Evolutionary conservation across 2,113 vertebrate species (phyloP).

Genomic region (Baryphthengus martii): DNA sequence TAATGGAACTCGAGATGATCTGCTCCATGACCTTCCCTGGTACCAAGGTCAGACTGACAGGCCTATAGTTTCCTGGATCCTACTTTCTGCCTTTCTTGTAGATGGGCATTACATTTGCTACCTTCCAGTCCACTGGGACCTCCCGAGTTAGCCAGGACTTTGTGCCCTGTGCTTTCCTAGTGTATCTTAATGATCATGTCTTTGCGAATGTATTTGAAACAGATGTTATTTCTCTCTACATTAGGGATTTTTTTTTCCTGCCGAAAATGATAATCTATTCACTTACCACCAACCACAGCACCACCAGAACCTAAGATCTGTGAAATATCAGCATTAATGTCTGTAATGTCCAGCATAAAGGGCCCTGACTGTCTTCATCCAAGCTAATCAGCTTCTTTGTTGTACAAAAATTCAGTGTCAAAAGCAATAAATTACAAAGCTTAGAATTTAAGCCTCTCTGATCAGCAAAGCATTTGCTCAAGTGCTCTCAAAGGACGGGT

Average conservation of each 20-base stretch:
- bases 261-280: neutral
- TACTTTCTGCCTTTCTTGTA: no score
- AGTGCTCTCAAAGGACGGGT: neutral
- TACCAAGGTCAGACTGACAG: no score
- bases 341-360: neutral
- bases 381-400: neutral
- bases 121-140: no score
- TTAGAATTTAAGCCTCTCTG: neutral
- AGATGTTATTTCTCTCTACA: neutral
- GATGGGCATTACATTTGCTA: no score
- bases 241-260: neutral
- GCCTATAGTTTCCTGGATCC: no score
- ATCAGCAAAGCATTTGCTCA: neutral
- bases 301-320: neutral
- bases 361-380: neutral
- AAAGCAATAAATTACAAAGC: neutral
- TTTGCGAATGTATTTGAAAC: neutral
- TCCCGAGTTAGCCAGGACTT: no score
- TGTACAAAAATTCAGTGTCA: neutral
- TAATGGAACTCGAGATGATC: no score
- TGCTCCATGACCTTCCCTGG: no score
- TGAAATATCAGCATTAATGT: neutral
- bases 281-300: neutral
- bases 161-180: neutral
- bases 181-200: neutral